A percentile compares a stretch with the other conserved stretches of the same genome.
phyloP scores from a whole-genome alignment of 1,140 invertebrate species.

The Diachasmimorpha longicaudata region DNA sequence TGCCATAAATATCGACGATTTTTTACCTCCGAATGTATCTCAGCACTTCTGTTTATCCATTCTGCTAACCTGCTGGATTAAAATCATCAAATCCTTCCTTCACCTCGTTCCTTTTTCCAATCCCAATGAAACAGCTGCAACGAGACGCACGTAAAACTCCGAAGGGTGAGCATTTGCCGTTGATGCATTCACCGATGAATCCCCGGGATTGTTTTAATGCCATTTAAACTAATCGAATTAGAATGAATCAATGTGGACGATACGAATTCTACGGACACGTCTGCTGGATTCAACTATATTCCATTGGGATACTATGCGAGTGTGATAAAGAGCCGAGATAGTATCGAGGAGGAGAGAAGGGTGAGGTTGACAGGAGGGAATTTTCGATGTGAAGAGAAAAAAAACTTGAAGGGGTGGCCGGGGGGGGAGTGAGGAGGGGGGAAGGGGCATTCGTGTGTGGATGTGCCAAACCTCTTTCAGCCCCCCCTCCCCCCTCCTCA shows the following conservation, averaged over 20 bases:
- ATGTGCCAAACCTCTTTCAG: conserved; percentile 40
- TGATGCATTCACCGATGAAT: background rate
- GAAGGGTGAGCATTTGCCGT: background rate
- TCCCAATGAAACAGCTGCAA: background rate
- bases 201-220: conserved; percentile 62
- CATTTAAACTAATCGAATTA: conserved; percentile 65
- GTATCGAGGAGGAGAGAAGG: conserved; percentile 14
- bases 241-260: conserved; percentile 58
- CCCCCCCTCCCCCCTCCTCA: background rate
- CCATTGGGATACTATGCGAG: background rate
- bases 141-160: background rate
- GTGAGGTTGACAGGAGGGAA: conserved; percentile 20
- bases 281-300: background rate
- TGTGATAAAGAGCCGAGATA: conserved; percentile 26
- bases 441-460: conserved; percentile 42
- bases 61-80: background rate
- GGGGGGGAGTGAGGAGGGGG: no score
- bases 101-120: background rate
- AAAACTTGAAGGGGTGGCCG: background rate
- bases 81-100: background rate
- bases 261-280: conserved; percentile 37
- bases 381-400: background rate
- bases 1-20: no score
- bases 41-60: background rate
- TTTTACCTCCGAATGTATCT: background rate